Evolutionary conservation across 2,888 invertebrate species (phyloP).

Genomic region (Chymomyza procnemis): DNA sequence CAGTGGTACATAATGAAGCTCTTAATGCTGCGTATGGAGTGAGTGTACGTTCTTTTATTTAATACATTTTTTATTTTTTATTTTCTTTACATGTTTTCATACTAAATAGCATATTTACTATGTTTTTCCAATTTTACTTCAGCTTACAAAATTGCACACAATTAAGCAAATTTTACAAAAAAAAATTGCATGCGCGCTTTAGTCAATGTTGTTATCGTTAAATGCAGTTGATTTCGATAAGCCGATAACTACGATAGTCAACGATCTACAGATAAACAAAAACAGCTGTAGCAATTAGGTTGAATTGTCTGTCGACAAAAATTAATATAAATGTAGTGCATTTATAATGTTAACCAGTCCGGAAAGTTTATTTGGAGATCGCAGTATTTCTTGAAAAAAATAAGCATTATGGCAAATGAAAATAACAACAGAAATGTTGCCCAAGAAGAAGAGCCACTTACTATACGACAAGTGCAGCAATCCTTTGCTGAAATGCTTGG

Average conservation of each 20-base stretch:
- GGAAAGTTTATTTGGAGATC: not conserved
- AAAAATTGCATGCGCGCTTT: no score
- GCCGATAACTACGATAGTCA: no score
- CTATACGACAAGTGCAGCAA: slow-evolving; percentile 59
- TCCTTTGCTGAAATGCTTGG: slow-evolving; percentile 65
- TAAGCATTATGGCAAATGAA: slow-evolving; percentile 8
- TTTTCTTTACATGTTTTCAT: no score
- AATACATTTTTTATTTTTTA: not conserved
- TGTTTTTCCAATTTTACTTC: no score
- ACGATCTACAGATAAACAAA: no score
- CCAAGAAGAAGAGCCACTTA: slow-evolving; percentile 9
- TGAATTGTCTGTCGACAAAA: no score
- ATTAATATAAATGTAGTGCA: not conserved
- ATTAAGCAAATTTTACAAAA: no score
- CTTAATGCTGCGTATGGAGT: not conserved
- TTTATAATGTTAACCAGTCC: not conserved
- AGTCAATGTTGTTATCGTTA: no score
- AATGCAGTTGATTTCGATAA: no score
- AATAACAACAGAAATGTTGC: not conserved
- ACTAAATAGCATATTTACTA: no score
- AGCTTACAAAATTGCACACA: no score
- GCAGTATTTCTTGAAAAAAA: not conserved
- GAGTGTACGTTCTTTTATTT: not conserved
- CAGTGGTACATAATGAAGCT: not conserved
- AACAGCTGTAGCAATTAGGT: no score